Evolutionary conservation across 2,113 vertebrate genomes (phyloP).

Genomic region (Semnornis frantzii): DNA sequence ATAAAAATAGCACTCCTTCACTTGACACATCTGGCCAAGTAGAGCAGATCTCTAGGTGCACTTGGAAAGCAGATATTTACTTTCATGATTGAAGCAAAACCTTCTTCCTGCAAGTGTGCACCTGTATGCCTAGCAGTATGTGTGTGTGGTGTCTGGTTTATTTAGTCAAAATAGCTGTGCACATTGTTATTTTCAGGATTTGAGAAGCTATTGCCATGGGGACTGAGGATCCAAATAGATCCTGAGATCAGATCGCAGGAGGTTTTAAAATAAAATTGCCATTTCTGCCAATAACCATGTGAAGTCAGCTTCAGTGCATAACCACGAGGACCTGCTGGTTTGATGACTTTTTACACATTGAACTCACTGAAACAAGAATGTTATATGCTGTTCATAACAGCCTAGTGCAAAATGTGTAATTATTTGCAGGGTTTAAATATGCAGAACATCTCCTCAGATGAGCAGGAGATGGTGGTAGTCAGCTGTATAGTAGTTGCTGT

Average conservation of each 20-base stretch:
- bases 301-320: background rate
- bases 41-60: background rate
- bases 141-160: constrained; percentile 4
- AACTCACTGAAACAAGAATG: background rate
- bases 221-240: constrained; percentile 64
- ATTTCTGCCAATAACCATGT: constrained; percentile 41
- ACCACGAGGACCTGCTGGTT: background rate
- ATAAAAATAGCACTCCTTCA: background rate
- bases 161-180: constrained; percentile 51
- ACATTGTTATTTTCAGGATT: constrained; percentile 54
- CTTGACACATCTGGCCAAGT: background rate
- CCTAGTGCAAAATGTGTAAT: background rate
- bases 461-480: background rate
- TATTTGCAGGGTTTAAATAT: background rate
- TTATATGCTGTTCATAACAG: background rate
- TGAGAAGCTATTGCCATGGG: constrained; percentile 63
- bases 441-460: background rate
- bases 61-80: background rate
- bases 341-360: background rate
- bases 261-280: constrained; percentile 47
- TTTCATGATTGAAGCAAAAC: background rate
- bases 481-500: background rate
- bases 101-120: background rate
- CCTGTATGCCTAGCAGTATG: background rate
- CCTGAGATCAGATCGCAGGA: constrained; percentile 47